phyloP scores from a whole-genome alignment of 2,113 vertebrate species.

The Centropristis striata region DNA sequence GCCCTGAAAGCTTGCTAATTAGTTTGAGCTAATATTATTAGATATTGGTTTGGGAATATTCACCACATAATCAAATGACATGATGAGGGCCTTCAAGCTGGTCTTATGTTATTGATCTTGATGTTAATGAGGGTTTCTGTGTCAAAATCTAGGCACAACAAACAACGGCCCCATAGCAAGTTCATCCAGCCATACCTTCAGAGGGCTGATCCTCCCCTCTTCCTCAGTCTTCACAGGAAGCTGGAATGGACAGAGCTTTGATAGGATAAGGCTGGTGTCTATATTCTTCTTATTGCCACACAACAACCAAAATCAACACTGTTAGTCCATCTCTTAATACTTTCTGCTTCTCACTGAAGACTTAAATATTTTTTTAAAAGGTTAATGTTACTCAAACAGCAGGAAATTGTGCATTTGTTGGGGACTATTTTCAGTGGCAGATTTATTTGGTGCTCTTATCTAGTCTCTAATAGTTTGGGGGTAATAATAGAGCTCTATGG shows the following conservation, averaged over 20 bases:
- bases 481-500: conserved; percentile 10
- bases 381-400: not conserved
- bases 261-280: not conserved
- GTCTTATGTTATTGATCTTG: too few relatives aligned
- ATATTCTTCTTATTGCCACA: not conserved
- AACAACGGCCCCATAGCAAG: not conserved
- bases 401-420: not conserved
- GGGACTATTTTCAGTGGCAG: conserved; percentile 3
- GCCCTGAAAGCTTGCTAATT: not conserved
- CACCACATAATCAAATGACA: conserved; percentile 12
- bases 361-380: too few relatives aligned
- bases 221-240: not conserved
- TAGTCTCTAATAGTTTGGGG: not conserved
- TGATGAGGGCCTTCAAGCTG: not conserved
- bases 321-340: not conserved
- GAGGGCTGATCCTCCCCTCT: not conserved
- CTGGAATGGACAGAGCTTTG: not conserved
- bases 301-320: not conserved
- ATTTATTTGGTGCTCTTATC: not conserved
- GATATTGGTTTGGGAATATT: not conserved
- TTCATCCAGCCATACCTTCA: not conserved
- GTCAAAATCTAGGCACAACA: not conserved
- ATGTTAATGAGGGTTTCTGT: not conserved
- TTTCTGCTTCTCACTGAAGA: not conserved
- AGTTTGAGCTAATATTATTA: too few relatives aligned